Conservation (phyloP, 1,140 invertebrate genomes). For the Drosophila nikananu region DNA sequence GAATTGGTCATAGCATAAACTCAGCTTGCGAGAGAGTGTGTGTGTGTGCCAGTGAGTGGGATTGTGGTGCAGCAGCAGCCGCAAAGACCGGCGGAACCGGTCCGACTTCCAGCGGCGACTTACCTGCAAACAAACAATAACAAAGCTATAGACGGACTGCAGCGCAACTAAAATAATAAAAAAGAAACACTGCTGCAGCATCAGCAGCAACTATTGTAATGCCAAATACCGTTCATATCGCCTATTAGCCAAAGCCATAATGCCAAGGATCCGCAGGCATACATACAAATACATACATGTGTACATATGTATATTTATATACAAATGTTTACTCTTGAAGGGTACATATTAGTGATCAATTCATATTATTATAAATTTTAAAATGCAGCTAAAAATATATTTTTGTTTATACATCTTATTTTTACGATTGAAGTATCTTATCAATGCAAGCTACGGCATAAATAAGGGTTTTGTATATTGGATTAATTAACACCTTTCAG, state of each 20-base stretch:
- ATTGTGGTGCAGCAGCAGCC: constrained; percentile 18
- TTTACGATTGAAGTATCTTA: too few species aligned
- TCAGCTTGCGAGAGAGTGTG: not conserved
- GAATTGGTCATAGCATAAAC: constrained; percentile 7
- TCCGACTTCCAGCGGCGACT: constrained; percentile 26
- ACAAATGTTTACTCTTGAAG: not conserved
- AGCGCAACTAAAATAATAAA: constrained; percentile 11
- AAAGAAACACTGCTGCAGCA: constrained; percentile 14
- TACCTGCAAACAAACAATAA: constrained; percentile 46
- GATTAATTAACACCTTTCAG: not conserved
- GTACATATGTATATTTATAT: too few species aligned
- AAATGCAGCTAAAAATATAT: not conserved
- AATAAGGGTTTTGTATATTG: not conserved
- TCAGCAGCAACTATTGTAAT: constrained; percentile 31
- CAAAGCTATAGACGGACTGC: constrained; percentile 8
- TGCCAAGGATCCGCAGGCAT: not conserved
- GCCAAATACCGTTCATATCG: constrained; percentile 27
- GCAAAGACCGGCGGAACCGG: constrained; percentile 32
- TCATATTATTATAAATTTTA: not conserved
- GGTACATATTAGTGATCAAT: not conserved
- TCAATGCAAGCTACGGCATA: too few species aligned
- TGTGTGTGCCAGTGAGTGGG: constrained; percentile 2
- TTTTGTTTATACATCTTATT: not conserved
- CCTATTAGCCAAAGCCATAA: constrained; percentile 11
- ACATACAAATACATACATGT: not conserved